These are phyloP conservation scores for Sarcophaga caerulescens DNA, from an alignment of 2,888 invertebrate species.

Conservation along the genomic window DNA sequence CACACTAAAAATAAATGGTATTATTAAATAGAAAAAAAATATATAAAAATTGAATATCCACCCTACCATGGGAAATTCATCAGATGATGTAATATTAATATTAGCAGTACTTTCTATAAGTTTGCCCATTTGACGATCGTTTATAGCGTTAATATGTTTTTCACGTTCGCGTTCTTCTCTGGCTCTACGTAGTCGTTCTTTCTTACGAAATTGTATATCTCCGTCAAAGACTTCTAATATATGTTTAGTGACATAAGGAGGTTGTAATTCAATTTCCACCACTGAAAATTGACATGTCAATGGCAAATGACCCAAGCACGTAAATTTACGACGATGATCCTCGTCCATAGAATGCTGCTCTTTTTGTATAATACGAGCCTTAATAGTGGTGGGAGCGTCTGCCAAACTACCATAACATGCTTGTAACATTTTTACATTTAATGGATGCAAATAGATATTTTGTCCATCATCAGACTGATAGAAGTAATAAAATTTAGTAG, in stretches of 20 bases:
- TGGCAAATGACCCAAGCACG: conserved; percentile 93
- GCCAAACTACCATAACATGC: conserved; percentile 92
- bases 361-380: conserved; percentile 91
- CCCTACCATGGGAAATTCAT: conserved; percentile 83
- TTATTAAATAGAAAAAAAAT: background rate
- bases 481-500: conserved; percentile 82
- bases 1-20: conserved; percentile 73
- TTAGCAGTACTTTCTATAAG: conserved; percentile 84
- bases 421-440: conserved; percentile 95
- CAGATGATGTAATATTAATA: conserved; percentile 83
- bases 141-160: conserved; percentile 87
- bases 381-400: conserved; percentile 87
- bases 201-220: conserved; percentile 88
- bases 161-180: conserved; percentile 91
- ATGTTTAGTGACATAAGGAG: conserved; percentile 86
- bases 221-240: conserved; percentile 88
- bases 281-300: conserved; percentile 94
- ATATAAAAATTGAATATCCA: background rate
- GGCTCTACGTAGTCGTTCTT: conserved; percentile 86
- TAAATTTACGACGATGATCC: conserved; percentile 88
- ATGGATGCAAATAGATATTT: conserved; percentile 93
- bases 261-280: conserved; percentile 91
- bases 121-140: conserved; percentile 87
- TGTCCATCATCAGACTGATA: conserved; percentile 93
- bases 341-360: conserved; percentile 93